These are phyloP conservation scores for Drosophila vallismaia DNA, from an alignment of 2,888 invertebrate genomes.

Conservation along the genomic window DNA sequence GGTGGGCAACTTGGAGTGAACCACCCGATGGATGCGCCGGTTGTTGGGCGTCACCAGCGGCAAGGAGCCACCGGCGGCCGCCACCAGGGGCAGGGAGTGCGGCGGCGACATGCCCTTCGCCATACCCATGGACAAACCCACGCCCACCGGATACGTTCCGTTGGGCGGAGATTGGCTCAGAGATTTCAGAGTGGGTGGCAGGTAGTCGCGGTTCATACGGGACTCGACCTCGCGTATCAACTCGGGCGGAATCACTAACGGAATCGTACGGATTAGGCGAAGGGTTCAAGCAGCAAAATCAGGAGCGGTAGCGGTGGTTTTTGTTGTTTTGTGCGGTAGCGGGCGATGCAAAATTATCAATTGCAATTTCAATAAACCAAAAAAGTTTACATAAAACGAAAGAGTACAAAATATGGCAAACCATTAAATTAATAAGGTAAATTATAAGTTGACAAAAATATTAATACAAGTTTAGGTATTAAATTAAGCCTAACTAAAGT, in stretches of 20 bases:
- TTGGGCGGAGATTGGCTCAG: slow-evolving; percentile 81
- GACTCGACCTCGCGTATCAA: slow-evolving; percentile 95
- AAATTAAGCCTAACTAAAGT: slow-evolving; percentile 2
- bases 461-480: not conserved
- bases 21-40: slow-evolving; percentile 80
- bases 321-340: slow-evolving; percentile 43
- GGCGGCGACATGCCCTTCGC: slow-evolving; percentile 39
- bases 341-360: slow-evolving; percentile 51
- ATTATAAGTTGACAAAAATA: slow-evolving; percentile 34
- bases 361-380: slow-evolving; percentile 75
- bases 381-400: slow-evolving; percentile 44
- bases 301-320: slow-evolving; percentile 43
- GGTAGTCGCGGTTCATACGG: slow-evolving; percentile 92
- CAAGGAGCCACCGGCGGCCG: slow-evolving; percentile 25
- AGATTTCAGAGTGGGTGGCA: slow-evolving; percentile 87
- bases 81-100: slow-evolving; percentile 63
- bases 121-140: slow-evolving; percentile 41
- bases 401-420: slow-evolving; percentile 50
- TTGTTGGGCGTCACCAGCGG: slow-evolving; percentile 69
- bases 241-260: slow-evolving; percentile 93
- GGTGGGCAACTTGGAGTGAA: slow-evolving; percentile 85
- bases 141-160: slow-evolving; percentile 49
- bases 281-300: slow-evolving; percentile 43
- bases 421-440: slow-evolving; percentile 43
- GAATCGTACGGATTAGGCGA: slow-evolving; percentile 6